A percentile compares a stretch with the other conserved stretches of the same genome.
phyloP scores from a whole-genome alignment of 2,888 invertebrate genomes.

The Blomia tropicalis region DNA sequence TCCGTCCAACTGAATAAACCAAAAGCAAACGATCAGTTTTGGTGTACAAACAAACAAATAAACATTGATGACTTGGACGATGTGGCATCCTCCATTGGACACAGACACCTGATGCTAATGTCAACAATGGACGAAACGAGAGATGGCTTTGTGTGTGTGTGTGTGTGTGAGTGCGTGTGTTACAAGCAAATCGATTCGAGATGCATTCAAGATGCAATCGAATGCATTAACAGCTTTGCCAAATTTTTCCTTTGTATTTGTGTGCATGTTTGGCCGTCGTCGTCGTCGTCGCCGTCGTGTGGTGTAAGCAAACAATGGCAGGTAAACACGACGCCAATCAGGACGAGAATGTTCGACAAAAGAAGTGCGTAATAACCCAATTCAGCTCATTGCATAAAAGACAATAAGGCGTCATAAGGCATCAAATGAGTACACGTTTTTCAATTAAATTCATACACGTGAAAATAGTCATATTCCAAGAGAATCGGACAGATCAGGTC shows the following conservation, averaged over 20 bases:
- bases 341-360: no score
- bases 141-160: no score
- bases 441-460: not conserved
- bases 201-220: slow-evolving; percentile 2
- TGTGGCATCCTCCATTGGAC: not conserved
- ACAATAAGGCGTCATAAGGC: not conserved
- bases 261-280: no score
- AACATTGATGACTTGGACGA: not conserved
- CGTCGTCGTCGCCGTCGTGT: no score
- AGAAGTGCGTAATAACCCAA: slow-evolving; percentile 13
- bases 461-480: not conserved
- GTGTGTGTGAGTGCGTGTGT: no score
- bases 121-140: not conserved
- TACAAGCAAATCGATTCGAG: not conserved
- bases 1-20: no score
- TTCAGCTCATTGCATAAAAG: not conserved
- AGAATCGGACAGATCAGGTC: no score
- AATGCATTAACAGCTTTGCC: not conserved
- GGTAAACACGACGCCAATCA: no score
- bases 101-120: slow-evolving; percentile 10
- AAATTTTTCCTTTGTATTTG: not conserved
- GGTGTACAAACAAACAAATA: not conserved
- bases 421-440: no score
- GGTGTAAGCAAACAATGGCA: no score
- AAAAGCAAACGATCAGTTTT: no score